Conservation (phyloP, 1,140 invertebrate species). For the Scaptodrosophila lebanonensis region DNA sequence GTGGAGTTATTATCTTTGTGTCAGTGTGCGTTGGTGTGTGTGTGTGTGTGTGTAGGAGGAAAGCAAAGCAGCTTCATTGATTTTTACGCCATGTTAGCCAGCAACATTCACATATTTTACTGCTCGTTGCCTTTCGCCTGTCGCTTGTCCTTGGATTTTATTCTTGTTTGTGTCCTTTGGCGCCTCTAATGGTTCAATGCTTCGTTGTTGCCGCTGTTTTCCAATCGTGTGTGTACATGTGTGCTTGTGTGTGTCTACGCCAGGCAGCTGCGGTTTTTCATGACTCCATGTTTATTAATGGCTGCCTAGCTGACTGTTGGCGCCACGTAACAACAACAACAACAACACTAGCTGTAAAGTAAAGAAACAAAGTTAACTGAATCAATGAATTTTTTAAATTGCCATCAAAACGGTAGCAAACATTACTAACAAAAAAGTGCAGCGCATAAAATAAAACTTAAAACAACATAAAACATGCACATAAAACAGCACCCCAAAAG, state of each 20-base stretch:
- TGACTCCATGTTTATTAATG: too few species aligned
- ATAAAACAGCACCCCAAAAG: background rate
- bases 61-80: conserved; percentile 51
- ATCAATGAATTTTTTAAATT: conserved; percentile 1
- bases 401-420: conserved; percentile 13
- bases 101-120: conserved; percentile 20
- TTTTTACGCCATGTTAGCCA: conserved; percentile 55
- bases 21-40: too few species aligned
- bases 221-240: too few species aligned
- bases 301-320: too few species aligned
- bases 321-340: conserved; percentile 17
- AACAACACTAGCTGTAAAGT: conserved; percentile 1
- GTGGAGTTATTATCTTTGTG: background rate
- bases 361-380: background rate
- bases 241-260: too few species aligned
- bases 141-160: conserved; percentile 58
- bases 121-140: conserved; percentile 3
- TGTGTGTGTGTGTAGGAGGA: conserved; percentile 17
- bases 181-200: too few species aligned
- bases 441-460: too few species aligned
- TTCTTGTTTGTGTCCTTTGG: conserved; percentile 49
- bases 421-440: conserved; percentile 2
- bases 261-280: too few species aligned
- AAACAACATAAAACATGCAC: background rate
- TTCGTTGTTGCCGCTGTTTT: conserved; percentile 1